phyloP scores from a whole-genome alignment of 2,888 invertebrate species.

The Crioceris asparagi region DNA sequence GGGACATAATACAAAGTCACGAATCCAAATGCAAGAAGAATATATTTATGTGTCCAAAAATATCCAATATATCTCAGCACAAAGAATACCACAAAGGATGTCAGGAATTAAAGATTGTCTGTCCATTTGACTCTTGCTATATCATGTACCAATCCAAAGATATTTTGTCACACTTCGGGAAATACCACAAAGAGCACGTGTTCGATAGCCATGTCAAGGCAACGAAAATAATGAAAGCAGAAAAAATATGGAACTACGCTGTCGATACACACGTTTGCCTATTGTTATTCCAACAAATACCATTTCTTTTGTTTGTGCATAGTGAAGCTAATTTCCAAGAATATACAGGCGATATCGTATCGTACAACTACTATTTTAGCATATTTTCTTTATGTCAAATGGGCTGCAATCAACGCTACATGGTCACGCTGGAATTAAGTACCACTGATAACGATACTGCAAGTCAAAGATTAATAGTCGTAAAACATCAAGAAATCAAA shows the following conservation, averaged over 20 bases:
- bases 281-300: slow-evolving; percentile 9
- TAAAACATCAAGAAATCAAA: slow-evolving; percentile 14
- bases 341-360: slow-evolving; percentile 12
- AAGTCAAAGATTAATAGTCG: no score
- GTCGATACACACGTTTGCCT: slow-evolving; percentile 15
- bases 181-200: slow-evolving; percentile 15
- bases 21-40: slow-evolving; percentile 10
- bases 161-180: slow-evolving; percentile 10
- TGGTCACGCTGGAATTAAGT: slow-evolving; percentile 7
- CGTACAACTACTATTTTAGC: slow-evolving; percentile 14
- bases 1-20: slow-evolving; percentile 11
- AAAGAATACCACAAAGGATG: slow-evolving; percentile 15
- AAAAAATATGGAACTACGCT: slow-evolving; percentile 16
- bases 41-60: slow-evolving; percentile 11
- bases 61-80: neutral
- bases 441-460: slow-evolving; percentile 7
- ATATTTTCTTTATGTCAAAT: slow-evolving; percentile 14
- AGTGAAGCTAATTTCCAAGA: slow-evolving; percentile 12
- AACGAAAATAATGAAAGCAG: slow-evolving; percentile 13
- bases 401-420: slow-evolving; percentile 10
- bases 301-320: slow-evolving; percentile 14
- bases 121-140: slow-evolving; percentile 14
- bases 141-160: slow-evolving; percentile 7
- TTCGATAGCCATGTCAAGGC: slow-evolving; percentile 11
- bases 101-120: slow-evolving; percentile 8